Evolutionary conservation across 2,113 vertebrate species (phyloP).

Genomic region (Empidonax alnorum): DNA sequence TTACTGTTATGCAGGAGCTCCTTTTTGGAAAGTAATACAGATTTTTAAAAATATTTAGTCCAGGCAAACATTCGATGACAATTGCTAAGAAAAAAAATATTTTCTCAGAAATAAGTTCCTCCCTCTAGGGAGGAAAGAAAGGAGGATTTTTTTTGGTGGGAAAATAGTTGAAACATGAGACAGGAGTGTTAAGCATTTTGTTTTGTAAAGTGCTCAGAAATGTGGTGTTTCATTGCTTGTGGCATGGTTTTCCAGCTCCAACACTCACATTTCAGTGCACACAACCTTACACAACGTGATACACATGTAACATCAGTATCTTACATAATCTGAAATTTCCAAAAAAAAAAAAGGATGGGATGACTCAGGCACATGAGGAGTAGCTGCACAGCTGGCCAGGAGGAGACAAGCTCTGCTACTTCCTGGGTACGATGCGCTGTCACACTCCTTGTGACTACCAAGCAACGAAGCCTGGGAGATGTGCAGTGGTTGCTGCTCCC

Average conservation of each 20-base stretch:
- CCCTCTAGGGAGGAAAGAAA: neutral
- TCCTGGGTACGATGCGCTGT: neutral
- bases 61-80: neutral
- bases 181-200: neutral
- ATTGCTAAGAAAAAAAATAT: neutral
- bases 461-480: rapidly evolving
- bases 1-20: neutral
- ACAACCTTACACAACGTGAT: neutral
- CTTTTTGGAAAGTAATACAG: neutral
- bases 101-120: neutral
- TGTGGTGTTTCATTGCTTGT: neutral
- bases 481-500: neutral
- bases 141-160: neutral
- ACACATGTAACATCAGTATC: neutral
- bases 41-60: neutral
- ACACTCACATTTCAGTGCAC: neutral
- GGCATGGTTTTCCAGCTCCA: neutral
- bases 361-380: neutral
- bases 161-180: neutral
- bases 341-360: neutral
- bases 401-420: neutral
- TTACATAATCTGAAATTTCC: neutral
- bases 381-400: neutral
- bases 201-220: neutral
- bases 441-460: rapidly evolving